These are phyloP conservation scores for Pteropus rufus DNA, from an alignment of 2,797 vertebrate genomes.

Conservation along the genomic window DNA sequence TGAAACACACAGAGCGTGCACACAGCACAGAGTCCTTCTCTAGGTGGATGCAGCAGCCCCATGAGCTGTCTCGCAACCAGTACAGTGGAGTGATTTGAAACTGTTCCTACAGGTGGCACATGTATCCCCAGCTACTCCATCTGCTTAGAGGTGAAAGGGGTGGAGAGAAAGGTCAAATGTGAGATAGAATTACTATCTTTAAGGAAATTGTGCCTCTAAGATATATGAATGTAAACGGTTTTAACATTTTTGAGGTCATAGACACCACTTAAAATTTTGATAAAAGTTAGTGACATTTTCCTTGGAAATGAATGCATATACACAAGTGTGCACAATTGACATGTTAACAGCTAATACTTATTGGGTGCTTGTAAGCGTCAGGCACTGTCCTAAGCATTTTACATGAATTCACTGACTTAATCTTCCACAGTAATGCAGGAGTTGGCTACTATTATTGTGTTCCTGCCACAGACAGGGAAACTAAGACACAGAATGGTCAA, in stretches of 20 bases:
- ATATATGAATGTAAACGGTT: background rate
- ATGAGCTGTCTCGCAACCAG: background rate
- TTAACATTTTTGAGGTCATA: background rate
- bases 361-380: background rate
- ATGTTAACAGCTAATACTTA: background rate
- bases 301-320: background rate
- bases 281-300: background rate
- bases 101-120: background rate
- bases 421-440: background rate
- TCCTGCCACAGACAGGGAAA: background rate
- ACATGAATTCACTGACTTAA: background rate
- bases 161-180: too few species aligned
- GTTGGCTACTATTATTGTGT: background rate
- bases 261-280: background rate
- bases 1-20: background rate
- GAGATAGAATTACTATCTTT: background rate
- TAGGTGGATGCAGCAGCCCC: fast-evolving
- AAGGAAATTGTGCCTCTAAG: background rate
- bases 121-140: background rate
- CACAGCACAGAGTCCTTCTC: background rate
- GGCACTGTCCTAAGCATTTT: background rate
- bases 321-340: fast-evolving
- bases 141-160: background rate
- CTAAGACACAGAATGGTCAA: fast-evolving
- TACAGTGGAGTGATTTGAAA: background rate